A percentile compares a stretch with the other conserved stretches of the same genome.
These are phyloP conservation scores for Masticophis lateralis DNA, from an alignment of 2,797 vertebrate genomes.

Conservation along the genomic window DNA sequence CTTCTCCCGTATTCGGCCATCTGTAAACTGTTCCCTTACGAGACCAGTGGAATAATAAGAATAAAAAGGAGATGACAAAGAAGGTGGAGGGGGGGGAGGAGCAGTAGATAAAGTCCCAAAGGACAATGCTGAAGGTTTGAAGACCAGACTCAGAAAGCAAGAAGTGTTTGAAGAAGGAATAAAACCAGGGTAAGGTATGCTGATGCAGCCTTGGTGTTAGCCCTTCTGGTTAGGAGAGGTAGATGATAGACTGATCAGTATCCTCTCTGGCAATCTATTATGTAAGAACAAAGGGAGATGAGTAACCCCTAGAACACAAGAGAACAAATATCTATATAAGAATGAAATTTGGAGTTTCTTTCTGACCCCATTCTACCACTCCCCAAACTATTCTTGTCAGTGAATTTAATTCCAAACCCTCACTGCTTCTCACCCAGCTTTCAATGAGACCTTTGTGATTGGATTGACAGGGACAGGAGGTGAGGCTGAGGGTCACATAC, in stretches of 20 bases:
- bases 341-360: not conserved
- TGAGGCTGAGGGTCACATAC: not conserved
- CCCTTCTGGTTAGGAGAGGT: no score
- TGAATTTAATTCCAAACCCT: not conserved
- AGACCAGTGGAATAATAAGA: conserved; percentile 12
- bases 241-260: not conserved
- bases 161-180: not conserved
- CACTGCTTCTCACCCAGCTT: not conserved
- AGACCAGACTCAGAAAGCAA: not conserved
- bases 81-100: no score
- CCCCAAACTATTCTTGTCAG: not conserved
- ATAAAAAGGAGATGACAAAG: conserved; percentile 24
- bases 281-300: not conserved
- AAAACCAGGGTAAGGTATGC: not conserved
- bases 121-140: not conserved
- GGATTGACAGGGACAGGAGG: not conserved
- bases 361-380: not conserved
- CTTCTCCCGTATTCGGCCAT: conserved; percentile 42
- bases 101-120: not conserved
- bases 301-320: not conserved
- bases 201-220: not conserved
- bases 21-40: conserved; percentile 53
- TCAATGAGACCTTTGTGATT: not conserved
- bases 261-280: not conserved
- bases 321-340: not conserved